Base-by-base conservation (phyloP, 1,140 invertebrate species). In the Pogonus chalceus region DNA sequence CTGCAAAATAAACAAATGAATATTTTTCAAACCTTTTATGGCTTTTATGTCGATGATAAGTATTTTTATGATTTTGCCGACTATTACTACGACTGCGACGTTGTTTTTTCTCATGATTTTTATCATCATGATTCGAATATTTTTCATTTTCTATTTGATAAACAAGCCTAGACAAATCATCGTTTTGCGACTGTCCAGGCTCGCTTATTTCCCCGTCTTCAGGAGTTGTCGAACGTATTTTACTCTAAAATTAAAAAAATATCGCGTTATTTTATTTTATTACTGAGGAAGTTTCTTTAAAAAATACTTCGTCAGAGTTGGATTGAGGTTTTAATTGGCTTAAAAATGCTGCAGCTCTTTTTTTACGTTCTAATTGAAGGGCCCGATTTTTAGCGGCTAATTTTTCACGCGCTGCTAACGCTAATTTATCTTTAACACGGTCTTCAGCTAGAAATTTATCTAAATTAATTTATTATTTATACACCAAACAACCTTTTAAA, bases 351-450 rank as follows among this genome's bases (percentile, higher is more conserved):
- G 79, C 73, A 0, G 80, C 81, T 61, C 79, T 79, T 50, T 78
- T 77, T 61, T 85, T 87, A 2, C 87, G 69, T 62, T 88, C 86
- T 22, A 82, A 63, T 61, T 89, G 84, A 2, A 87, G 60, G 47
- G 84, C 82, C 61, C 80, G 79, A 59, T 88, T 81, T 52, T 75
- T 76, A 7, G 75, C 70, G 3, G 72, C 69, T 35, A 83, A 56
- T 60, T 82, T 82, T 43, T 82, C 82, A 2, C 79, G 62, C 0
- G 79, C 77, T 2, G 78, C 79, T 35, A 73, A 72, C 7, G 79
- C 75, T 52, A 85, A 58, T 59, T 78, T 79, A 54, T 85, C 82
- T 62, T 78, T 83, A 1, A 84, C 64, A 48, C 75, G 76, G 48
- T 86, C 80, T 57, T 85, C 82, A 2, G 74, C 76, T 75, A 51